A percentile compares a stretch with the other conserved stretches of the same genome.
Evolutionary conservation across 2,113 vertebrate genomes (phyloP).

Genomic region (Grantiella picta): DNA sequence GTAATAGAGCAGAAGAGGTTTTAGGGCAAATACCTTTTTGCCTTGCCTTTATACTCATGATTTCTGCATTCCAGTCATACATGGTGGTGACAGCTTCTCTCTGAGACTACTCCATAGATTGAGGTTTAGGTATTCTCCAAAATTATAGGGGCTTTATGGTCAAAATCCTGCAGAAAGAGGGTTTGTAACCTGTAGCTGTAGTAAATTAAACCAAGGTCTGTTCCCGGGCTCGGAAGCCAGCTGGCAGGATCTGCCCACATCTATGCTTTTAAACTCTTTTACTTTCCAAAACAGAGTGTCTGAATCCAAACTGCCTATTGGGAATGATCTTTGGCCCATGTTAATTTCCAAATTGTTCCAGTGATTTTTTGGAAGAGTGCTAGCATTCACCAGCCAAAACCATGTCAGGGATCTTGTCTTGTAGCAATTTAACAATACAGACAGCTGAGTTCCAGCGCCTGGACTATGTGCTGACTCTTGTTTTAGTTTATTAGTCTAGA

Average conservation of each 20-base stretch:
- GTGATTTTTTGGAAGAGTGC: conserved; percentile 52
- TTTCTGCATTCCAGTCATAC: not conserved
- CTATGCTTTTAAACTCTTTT: conserved; percentile 13
- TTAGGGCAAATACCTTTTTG: not conserved
- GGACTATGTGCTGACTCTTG: not conserved
- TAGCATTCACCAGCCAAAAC: conserved; percentile 43
- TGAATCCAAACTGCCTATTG: conserved; percentile 48
- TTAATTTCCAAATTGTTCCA: conserved; percentile 57
- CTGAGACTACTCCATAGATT: not conserved
- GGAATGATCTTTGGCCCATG: conserved; percentile 53
- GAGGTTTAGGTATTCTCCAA: not conserved
- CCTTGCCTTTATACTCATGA: not conserved
- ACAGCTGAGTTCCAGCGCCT: not conserved
- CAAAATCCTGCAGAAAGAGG: not conserved
- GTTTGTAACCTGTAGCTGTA: conserved; percentile 12
- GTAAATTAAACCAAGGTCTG: conserved; percentile 16
- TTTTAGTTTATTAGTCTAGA: not conserved
- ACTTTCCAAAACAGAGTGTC: conserved; percentile 30
- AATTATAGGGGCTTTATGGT: not conserved
- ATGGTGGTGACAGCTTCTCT: not conserved
- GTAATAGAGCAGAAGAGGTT: not conserved
- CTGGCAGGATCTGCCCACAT: conserved; percentile 18
- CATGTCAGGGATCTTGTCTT: not conserved
- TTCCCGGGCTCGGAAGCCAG: not conserved
- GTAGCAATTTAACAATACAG: conserved; percentile 12